phyloP scores from a whole-genome alignment of 2,888 invertebrate genomes.

The Aphrophora alni region DNA sequence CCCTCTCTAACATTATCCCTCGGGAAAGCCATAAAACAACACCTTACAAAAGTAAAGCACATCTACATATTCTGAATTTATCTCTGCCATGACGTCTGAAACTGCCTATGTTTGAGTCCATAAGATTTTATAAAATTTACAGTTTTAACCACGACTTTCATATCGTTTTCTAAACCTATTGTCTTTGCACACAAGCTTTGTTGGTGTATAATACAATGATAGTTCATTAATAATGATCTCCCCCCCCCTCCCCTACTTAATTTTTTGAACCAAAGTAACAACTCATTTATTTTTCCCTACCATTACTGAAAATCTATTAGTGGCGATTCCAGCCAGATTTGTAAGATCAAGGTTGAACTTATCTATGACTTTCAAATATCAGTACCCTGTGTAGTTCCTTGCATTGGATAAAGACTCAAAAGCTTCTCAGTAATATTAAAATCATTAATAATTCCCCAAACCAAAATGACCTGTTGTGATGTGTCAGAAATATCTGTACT shows the following conservation, averaged over 20 bases:
- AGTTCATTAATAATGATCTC: too few relatives aligned
- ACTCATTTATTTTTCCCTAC: too few relatives aligned
- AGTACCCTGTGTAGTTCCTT: neutral
- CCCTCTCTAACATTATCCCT: neutral
- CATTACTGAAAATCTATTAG: neutral
- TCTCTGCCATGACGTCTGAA: neutral
- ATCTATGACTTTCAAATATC: neutral
- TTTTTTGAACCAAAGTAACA: slow-evolving; percentile 2
- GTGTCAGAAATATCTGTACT: neutral
- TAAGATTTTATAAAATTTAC: too few relatives aligned
- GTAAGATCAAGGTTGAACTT: neutral
- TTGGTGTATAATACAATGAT: too few relatives aligned
- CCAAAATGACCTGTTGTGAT: neutral
- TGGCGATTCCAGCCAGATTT: neutral
- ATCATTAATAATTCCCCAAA: too few relatives aligned
- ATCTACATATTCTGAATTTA: neutral
- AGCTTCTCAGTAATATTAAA: too few relatives aligned
- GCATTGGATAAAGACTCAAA: too few relatives aligned
- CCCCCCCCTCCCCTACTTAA: too few relatives aligned
- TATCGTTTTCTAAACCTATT: neutral
- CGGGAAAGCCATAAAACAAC: neutral
- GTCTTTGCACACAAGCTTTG: too few relatives aligned
- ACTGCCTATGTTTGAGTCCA: neutral
- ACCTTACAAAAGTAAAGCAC: too few relatives aligned
- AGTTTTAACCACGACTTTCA: neutral